These are phyloP conservation scores for Aeoliscus strigatus DNA, from an alignment of 2,797 vertebrate genomes.

Conservation along the genomic window DNA sequence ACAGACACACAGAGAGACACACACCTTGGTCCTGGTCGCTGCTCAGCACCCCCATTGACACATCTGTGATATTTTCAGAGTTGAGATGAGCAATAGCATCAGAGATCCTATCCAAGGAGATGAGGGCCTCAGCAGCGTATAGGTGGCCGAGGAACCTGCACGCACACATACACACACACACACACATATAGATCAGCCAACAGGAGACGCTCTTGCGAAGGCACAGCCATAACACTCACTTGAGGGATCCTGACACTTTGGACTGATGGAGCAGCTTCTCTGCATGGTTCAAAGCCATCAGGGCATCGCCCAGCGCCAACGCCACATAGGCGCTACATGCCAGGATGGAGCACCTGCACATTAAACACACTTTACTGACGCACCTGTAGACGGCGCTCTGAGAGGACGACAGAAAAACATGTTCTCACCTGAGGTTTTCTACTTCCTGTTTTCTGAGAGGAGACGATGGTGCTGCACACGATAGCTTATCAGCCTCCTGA, in stretches of 20 bases:
- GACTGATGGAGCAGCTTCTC: constrained; percentile 95
- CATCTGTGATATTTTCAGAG: constrained; percentile 94
- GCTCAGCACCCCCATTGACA: constrained; percentile 87
- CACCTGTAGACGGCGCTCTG: no score
- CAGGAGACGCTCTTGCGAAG: background rate
- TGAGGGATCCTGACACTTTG: constrained; percentile 94
- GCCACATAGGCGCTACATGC: constrained; percentile 94
- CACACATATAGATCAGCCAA: no score
- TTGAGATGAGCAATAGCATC: constrained; percentile 96
- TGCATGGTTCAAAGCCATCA: constrained; percentile 93
- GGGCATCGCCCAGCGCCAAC: constrained; percentile 92
- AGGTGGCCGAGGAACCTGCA: constrained; percentile 94
- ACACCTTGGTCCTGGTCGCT: constrained; percentile 93
- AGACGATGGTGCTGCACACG: constrained; percentile 92
- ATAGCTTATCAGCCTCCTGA: constrained; percentile 92
- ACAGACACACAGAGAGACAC: no score
- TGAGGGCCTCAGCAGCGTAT: constrained; percentile 96
- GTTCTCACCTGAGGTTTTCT: constrained; percentile 90
- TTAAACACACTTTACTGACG: no score
- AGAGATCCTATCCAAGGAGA: constrained; percentile 97
- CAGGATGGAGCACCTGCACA: constrained; percentile 89
- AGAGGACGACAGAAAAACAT: background rate
- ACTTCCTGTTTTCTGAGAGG: constrained; percentile 93
- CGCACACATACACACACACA: no score
- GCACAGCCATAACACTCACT: constrained; percentile 75